Evolutionary conservation across 2,797 vertebrate species (phyloP), one percentile per base, ranked within the genome.

Genomic region (Sitta carolinensis): DNA sequence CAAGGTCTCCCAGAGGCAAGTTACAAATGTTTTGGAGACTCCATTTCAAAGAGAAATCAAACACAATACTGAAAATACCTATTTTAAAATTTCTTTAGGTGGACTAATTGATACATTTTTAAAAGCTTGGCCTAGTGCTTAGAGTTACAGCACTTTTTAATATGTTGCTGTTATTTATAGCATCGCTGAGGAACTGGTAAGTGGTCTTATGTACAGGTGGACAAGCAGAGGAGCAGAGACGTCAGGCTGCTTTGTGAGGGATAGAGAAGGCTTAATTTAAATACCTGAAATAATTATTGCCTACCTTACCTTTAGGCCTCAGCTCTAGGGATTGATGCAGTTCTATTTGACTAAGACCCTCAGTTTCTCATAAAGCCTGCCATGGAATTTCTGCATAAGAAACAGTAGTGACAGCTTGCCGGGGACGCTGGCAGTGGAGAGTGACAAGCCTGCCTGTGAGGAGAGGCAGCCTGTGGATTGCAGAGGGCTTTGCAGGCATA

Each of bases 361-460:
- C 51, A 32, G n/a, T 81, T 90, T 86, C 26, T 58, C 9, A 5
- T 63, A 9, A 78, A n/a, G 18, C 40, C 40, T 69, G 23, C 43
- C 22, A 40, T 2, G 6, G 45, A 61, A 63, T 55, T 81, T 38
- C 50, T 55, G 42, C 1, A 0, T 81, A 55, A 72, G 59, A 69
- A 83, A 27, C 48, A 34, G 16, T 4, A 21, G 27, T 36, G 66
- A 21, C 57, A 50, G 20, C 13, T 1, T 13, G 8, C 25, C 1
- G 1, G 27, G 21, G 15, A 7, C 3, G 7, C 34, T 0, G 3
- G n/a, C 36, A 68, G 40, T 1, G 3, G 20, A 36, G 29, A 32
- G 29, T 63, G 62, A 32, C 14, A 34, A 63, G 23, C 14, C 36
- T 84, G 27, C 30, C 50, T 6, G 11, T 0, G 1, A 61, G 42